Conservation (phyloP, 2,797 vertebrate species). For the Myripristis murdjan region DNA sequence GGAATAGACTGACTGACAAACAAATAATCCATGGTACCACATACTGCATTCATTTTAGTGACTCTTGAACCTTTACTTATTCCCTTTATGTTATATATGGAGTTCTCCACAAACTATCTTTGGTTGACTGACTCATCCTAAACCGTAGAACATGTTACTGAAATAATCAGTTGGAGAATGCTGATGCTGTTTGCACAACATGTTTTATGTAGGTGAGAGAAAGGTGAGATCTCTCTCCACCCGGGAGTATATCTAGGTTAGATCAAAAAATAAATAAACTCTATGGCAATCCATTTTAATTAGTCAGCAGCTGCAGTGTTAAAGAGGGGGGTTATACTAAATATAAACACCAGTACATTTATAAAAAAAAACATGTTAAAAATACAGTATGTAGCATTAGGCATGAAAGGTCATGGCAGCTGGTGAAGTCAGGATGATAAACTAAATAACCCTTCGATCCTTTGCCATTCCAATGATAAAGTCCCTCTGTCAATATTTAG, state of each 20-base stretch:
- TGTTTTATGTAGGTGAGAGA: slow-evolving; percentile 53
- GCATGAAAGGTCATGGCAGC: slow-evolving; percentile 20
- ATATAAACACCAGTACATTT: slow-evolving; percentile 71
- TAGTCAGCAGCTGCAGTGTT: slow-evolving; percentile 59
- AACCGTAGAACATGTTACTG: slow-evolving; percentile 45
- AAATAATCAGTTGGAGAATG: slow-evolving; percentile 53
- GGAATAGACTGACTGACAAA: not conserved
- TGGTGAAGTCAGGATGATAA: slow-evolving; percentile 10
- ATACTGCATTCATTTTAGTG: not conserved
- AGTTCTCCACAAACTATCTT: slow-evolving; percentile 20
- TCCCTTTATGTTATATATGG: not conserved
- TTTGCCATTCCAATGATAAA: slow-evolving; percentile 45
- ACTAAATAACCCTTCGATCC: slow-evolving; percentile 4
- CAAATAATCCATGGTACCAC: not conserved
- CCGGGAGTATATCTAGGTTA: slow-evolving; percentile 63
- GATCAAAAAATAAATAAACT: slow-evolving; percentile 81
- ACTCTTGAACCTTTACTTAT: not conserved
- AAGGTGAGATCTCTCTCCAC: slow-evolving; percentile 70
- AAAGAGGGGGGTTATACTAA: slow-evolving; percentile 60
- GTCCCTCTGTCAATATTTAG: slow-evolving; percentile 61
- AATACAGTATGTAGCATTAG: slow-evolving; percentile 53
- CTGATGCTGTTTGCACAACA: slow-evolving; percentile 25
- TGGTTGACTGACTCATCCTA: slow-evolving; percentile 32
- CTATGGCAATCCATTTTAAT: slow-evolving; percentile 60
- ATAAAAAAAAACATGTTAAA: slow-evolving; percentile 48